phyloP scores from a whole-genome alignment of 2,888 invertebrate genomes.

The Phoenoteleia sp. region DNA sequence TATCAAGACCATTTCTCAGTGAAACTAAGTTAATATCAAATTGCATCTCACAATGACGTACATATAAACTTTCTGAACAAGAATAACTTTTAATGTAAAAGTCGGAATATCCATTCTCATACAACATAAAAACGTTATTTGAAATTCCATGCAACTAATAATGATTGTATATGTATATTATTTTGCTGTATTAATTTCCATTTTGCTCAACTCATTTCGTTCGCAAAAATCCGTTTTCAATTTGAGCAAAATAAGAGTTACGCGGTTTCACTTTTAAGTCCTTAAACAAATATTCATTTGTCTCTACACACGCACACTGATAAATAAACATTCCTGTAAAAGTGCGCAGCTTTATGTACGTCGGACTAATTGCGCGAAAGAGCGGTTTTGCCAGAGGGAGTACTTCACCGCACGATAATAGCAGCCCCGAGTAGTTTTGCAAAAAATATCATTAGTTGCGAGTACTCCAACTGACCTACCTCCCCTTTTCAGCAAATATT shows the following conservation, averaged over 20 bases:
- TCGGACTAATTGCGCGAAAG: slow-evolving; percentile 17
- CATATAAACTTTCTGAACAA: too few species aligned
- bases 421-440: slow-evolving; percentile 39
- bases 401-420: slow-evolving; percentile 40
- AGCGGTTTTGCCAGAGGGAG: slow-evolving; percentile 39
- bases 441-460: slow-evolving; percentile 50
- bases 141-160: too few species aligned
- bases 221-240: too few species aligned
- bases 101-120: too few species aligned
- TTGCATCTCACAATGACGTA: too few species aligned
- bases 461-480: neutral
- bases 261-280: slow-evolving; percentile 33
- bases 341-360: slow-evolving; percentile 18
- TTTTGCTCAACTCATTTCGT: too few species aligned
- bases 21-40: too few species aligned
- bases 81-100: too few species aligned
- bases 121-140: too few species aligned
- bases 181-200: too few species aligned
- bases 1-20: too few species aligned
- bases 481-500: neutral
- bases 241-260: slow-evolving; percentile 19
- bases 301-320: slow-evolving; percentile 42
- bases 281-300: neutral
- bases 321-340: slow-evolving; percentile 38
- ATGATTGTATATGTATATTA: too few species aligned